Evolutionary conservation across 1,140 invertebrate species (phyloP).

Genomic region (Hyphantria cunea): DNA sequence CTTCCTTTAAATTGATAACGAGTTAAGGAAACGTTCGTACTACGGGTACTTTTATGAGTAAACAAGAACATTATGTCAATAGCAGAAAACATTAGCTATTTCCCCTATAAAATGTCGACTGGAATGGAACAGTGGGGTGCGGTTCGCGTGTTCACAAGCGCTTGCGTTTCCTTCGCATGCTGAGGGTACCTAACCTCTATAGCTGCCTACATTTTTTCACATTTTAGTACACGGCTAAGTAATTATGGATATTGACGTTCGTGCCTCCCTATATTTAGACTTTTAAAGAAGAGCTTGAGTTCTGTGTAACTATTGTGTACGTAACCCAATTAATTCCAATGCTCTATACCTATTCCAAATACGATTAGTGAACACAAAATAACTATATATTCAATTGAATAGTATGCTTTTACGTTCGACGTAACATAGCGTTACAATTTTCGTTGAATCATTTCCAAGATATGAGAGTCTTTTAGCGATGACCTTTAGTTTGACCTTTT

Average conservation of each 20-base stretch:
- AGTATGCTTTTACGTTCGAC: neutral
- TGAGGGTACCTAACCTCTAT: slow-evolving; percentile 31
- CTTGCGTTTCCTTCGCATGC: slow-evolving; percentile 41
- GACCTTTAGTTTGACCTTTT: neutral
- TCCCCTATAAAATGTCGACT: slow-evolving; percentile 30
- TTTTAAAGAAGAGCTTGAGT: slow-evolving; percentile 30
- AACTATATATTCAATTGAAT: neutral
- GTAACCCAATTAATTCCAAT: slow-evolving; percentile 22
- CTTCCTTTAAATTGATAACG: slow-evolving; percentile 28
- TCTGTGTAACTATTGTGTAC: slow-evolving; percentile 24
- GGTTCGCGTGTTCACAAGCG: slow-evolving; percentile 43
- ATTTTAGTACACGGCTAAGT: slow-evolving; percentile 38
- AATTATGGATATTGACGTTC: slow-evolving; percentile 43
- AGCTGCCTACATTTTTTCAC: slow-evolving; percentile 40
- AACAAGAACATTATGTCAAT: slow-evolving; percentile 32
- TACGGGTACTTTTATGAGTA: slow-evolving; percentile 26
- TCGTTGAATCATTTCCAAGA: slow-evolving; percentile 2
- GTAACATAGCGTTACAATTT: neutral
- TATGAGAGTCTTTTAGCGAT: neutral
- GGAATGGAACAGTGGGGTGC: slow-evolving; percentile 36
- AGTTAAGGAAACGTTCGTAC: slow-evolving; percentile 13
- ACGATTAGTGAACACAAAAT: neutral
- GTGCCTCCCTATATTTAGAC: slow-evolving; percentile 33
- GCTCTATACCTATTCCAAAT: neutral
- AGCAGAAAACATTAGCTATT: slow-evolving; percentile 38